A percentile compares a stretch with the other conserved stretches of the same genome.
phyloP scores from a whole-genome alignment of 2,888 invertebrate genomes.

The Brachylomia viminalis region DNA sequence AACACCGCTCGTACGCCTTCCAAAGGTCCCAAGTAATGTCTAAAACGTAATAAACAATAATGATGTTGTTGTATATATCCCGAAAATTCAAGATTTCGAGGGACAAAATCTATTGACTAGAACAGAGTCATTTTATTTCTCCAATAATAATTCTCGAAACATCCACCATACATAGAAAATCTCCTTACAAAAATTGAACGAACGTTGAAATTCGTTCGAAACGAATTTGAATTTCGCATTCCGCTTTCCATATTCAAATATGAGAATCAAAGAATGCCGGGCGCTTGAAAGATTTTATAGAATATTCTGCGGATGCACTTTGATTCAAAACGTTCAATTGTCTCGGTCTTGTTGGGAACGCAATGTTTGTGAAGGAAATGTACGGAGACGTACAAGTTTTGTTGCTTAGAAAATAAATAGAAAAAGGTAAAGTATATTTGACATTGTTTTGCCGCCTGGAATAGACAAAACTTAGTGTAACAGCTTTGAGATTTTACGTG shows the following conservation, averaged over 20 bases:
- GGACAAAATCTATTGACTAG: background rate
- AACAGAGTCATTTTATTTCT: background rate
- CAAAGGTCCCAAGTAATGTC: background rate
- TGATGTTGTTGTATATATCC: background rate
- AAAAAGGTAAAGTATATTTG: background rate
- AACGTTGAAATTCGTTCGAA: conserved; percentile 40
- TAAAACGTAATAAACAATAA: background rate
- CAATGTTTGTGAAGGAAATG: conserved; percentile 3
- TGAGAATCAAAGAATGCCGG: conserved; percentile 56
- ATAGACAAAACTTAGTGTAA: background rate
- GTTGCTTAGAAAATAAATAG: too few relatives aligned
- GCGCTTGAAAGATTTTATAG: conserved; percentile 53
- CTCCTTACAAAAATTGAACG: conserved; percentile 29
- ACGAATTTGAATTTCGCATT: conserved; percentile 49
- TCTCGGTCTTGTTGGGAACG: background rate
- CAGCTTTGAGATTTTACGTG: background rate
- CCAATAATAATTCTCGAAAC: background rate
- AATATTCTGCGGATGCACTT: conserved; percentile 52
- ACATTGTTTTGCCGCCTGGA: background rate
- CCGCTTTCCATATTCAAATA: conserved; percentile 65
- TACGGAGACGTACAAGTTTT: background rate
- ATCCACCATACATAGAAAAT: conserved; percentile 1
- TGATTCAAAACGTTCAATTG: conserved; percentile 39
- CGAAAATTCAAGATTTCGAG: background rate
- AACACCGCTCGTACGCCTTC: background rate